Percentiles rank a stretch among this genome's conserved stretches.
Conservation (phyloP, 2,888 invertebrate species). For the Mythimna pallens region DNA sequence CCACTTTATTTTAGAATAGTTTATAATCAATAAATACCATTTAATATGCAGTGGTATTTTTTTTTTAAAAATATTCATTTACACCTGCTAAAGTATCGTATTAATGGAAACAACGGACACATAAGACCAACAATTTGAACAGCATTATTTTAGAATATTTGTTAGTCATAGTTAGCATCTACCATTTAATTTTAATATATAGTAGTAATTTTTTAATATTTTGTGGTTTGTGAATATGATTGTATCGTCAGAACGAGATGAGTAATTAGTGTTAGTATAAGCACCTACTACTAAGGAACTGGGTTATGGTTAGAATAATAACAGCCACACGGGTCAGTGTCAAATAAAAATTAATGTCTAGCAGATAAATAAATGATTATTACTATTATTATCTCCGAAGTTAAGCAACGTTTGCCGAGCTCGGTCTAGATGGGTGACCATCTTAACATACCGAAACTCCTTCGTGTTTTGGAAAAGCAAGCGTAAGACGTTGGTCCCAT, state of each 20-base stretch:
- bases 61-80: neutral
- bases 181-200: neutral
- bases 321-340: too few relatives aligned
- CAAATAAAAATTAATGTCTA: too few relatives aligned
- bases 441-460: too few relatives aligned
- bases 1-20: neutral
- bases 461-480: too few relatives aligned
- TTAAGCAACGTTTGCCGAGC: too few relatives aligned
- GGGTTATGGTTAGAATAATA: too few relatives aligned
- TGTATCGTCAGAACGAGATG: neutral
- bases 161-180: constrained; percentile 19
- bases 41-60: neutral
- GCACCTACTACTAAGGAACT: too few relatives aligned
- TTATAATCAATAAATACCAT: constrained; percentile 19
- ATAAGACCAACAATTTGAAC: constrained; percentile 7
- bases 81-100: neutral
- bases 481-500: too few relatives aligned
- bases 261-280: neutral
- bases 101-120: constrained; percentile 15
- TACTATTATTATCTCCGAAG: too few relatives aligned
- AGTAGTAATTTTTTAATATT: neutral
- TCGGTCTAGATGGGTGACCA: too few relatives aligned
- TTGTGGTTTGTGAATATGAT: constrained; percentile 17
- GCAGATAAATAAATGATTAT: too few relatives aligned
- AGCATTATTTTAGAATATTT: constrained; percentile 4